phyloP scores from a whole-genome alignment of 2,888 invertebrate genomes.

The Pardosa pseudoannulata region DNA sequence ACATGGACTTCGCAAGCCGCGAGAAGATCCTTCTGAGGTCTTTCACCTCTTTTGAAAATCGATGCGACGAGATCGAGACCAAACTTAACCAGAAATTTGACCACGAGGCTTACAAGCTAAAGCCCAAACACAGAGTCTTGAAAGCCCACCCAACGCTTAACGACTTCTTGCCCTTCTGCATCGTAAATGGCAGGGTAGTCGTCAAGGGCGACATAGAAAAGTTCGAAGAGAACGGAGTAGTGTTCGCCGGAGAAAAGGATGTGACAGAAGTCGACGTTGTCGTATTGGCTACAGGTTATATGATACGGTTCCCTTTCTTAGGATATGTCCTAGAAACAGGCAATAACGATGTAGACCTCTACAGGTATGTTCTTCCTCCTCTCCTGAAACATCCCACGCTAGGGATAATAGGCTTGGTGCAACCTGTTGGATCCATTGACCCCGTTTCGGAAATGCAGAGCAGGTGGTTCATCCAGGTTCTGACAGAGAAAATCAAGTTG shows the following conservation, averaged over 20 bases:
- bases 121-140: slow-evolving; percentile 76
- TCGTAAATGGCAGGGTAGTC: slow-evolving; percentile 77
- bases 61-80: slow-evolving; percentile 28
- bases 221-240: slow-evolving; percentile 71
- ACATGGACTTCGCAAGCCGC: slow-evolving; percentile 28
- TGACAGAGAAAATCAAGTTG: slow-evolving; percentile 81
- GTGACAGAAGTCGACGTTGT: slow-evolving; percentile 76
- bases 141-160: slow-evolving; percentile 76
- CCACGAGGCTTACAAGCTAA: slow-evolving; percentile 77
- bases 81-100: slow-evolving; percentile 76
- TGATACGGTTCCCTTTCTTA: slow-evolving; percentile 77
- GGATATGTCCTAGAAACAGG: slow-evolving; percentile 59
- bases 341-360: slow-evolving; percentile 60
- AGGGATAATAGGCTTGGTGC: slow-evolving; percentile 89
- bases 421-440: slow-evolving; percentile 86
- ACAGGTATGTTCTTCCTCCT: slow-evolving; percentile 64
- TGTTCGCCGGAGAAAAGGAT: slow-evolving; percentile 75
- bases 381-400: slow-evolving; percentile 88
- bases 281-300: slow-evolving; percentile 77
- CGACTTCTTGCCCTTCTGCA: slow-evolving; percentile 78
- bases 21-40: not conserved
- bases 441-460: slow-evolving; percentile 91
- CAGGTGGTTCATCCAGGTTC: slow-evolving; percentile 77
- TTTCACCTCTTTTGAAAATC: slow-evolving; percentile 17
- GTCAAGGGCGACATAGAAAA: slow-evolving; percentile 76